Evolutionary conservation across 2,113 vertebrate genomes (phyloP).

Genomic region (Hippotragus niger): DNA sequence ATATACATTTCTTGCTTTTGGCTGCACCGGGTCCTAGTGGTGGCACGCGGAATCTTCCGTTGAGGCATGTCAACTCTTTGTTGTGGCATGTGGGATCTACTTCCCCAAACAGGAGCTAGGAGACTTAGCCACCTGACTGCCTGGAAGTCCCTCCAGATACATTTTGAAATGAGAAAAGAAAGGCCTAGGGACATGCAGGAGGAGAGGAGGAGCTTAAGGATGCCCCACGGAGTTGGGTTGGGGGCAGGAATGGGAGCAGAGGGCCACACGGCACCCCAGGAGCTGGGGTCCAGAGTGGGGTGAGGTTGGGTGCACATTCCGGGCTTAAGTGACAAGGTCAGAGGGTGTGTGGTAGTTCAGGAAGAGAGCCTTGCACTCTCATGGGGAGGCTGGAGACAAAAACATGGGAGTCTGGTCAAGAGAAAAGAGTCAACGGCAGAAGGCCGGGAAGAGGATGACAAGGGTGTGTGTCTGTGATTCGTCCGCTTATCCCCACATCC

Average conservation of each 20-base stretch:
- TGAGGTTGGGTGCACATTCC: background rate
- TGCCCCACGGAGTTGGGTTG: background rate
- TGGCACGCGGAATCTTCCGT: background rate
- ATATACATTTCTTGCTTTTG: background rate
- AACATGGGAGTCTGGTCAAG: background rate
- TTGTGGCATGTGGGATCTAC: background rate
- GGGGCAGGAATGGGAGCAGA: background rate
- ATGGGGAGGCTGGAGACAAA: background rate
- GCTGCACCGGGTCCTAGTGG: background rate
- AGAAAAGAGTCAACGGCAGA: background rate
- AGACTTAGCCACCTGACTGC: background rate
- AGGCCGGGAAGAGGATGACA: background rate
- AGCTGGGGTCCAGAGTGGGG: background rate
- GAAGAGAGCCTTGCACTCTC: background rate
- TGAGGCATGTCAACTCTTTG: background rate
- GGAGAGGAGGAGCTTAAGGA: background rate
- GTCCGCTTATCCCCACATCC: background rate
- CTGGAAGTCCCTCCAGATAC: background rate
- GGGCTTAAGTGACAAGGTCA: background rate
- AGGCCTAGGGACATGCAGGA: background rate
- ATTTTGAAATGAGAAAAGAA: conserved; percentile 25
- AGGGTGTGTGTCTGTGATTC: background rate
- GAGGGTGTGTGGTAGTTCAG: background rate
- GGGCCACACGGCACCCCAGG: background rate
- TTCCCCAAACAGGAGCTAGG: background rate